Evolutionary conservation across 2,113 vertebrate genomes (phyloP), one percentile per base, ranked within the genome.

Genomic region (Cyanoramphus novaezelandiae): DNA sequence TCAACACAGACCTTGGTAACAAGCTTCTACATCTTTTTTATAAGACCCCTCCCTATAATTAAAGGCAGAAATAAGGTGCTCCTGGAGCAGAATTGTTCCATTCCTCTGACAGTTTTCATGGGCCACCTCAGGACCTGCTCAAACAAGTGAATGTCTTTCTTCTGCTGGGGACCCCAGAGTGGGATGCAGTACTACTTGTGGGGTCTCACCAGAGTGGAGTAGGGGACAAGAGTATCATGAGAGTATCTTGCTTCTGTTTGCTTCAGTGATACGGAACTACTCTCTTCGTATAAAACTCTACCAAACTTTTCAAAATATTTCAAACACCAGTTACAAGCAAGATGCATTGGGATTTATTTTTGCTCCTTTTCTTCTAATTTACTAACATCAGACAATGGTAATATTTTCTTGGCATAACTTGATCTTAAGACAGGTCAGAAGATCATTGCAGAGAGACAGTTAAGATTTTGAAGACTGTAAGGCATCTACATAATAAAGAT

Each of bases 1-100:
- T 41, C 13, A 18, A 28, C 31, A 53, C 16, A 62, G 7, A 1
- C 7, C 39, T 3, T 28, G 39, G 27, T 63, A 60, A 60, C 8
- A 55, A 67, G 33, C 20, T 3, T 10, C 7, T 41, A n/a, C 2
- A 1, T 5, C 7, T 53, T 33, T 79, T 18, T 35, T 62, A 55
- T 8, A n/a, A 20, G 2, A 1, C 17, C 17, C 2, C 1, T 60
- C 21, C 19, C 23, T 14, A 15, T 4, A 49, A 0, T 20, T 35
- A 71, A 70, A 65, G 27, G 17, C 11, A 10, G 3, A 8, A 88
- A 6, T 37, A 76, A 60, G 7, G 27, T 79, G 19, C 21, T 13
- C 19, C 12, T 2, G 3, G 8, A 94, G 53, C 19, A 83, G 13
- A 60, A 8, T 7, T 10, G 44, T 43, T 70, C 17, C 44, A 81